Evolutionary conservation across 2,888 invertebrate species (phyloP), one percentile per base, ranked within the genome.

Genomic region (Taenaris catops): DNA sequence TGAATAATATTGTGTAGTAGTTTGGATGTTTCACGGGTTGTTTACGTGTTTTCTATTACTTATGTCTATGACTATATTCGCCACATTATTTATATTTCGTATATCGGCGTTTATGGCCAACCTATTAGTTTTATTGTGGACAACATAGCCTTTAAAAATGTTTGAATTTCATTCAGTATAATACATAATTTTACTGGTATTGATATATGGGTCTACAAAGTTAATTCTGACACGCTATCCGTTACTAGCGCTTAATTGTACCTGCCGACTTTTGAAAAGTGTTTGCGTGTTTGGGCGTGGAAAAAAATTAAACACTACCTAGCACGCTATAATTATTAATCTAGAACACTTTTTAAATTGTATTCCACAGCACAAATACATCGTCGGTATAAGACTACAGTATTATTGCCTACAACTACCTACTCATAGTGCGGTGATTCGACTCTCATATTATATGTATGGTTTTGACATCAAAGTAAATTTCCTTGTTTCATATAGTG

Each of bases 21-120:
- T 38, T 42, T 41, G 28, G 12, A 20, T 38, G 25, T 38, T 19
- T 16, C 6, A 20, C 29, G 23, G 11, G 7, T 40, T 31, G 10
- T 3, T 9, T 16, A 14, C 23, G 20, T 21, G 8, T 10, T 10
- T 11, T 11, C 19, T n/a, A 31, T 11, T 21, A 26, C 16, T 5
- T 16, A 8, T 11, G 4, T 11, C n/a, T n/a, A 7, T n/a, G n/a
- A n/a, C n/a, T n/a, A 28, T n/a, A 8, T 16, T 32, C 20, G 28
- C 17, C 32, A 12, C 11, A 14, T n/a, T n/a, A n/a, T n/a, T n/a
- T n/a, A n/a, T n/a, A n/a, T n/a, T n/a, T n/a, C n/a, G n/a, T n/a
- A n/a, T n/a, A n/a, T n/a, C n/a, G n/a, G n/a, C n/a, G n/a, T n/a
- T n/a, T n/a, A n/a, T n/a, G n/a, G n/a, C n/a, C n/a, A n/a, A n/a